These are phyloP conservation scores for Balaenoptera acutorostrata DNA, from an alignment of 2,113 vertebrate species.

Conservation along the genomic window DNA sequence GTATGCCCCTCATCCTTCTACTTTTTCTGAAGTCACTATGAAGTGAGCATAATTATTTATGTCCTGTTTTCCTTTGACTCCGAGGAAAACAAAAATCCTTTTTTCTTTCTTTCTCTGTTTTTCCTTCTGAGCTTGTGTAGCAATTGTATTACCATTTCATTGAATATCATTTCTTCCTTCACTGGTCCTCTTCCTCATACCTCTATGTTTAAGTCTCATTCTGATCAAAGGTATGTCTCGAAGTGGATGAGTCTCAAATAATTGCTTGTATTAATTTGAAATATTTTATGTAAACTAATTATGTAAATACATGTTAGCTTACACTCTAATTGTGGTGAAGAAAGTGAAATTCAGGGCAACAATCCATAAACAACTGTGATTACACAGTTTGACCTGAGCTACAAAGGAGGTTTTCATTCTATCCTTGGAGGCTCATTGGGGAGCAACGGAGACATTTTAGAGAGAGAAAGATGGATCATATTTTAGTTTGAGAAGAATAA, in stretches of 20 bases:
- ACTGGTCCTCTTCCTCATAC: fast-evolving
- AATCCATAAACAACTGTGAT: too few relatives aligned
- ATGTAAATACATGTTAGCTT: neutral
- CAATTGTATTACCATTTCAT: neutral
- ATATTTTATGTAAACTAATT: neutral
- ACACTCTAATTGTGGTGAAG: fast-evolving
- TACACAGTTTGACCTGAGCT: fast-evolving
- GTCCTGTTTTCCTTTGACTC: neutral
- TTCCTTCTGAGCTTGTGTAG: neutral
- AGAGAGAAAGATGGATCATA: neutral
- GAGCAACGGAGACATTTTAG: neutral
- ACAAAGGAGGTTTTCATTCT: neutral
- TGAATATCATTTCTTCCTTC: neutral
- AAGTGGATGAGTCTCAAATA: neutral
- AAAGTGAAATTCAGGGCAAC: too few relatives aligned
- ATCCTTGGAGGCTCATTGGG: neutral
- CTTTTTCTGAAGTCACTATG: neutral
- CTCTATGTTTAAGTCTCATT: neutral
- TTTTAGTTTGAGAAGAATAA: neutral
- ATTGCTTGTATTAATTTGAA: neutral
- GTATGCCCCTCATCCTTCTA: fast-evolving
- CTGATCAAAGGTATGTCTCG: neutral
- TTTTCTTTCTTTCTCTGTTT: neutral
- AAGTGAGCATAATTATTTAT: neutral
- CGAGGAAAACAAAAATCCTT: neutral